Evolutionary conservation across 1,140 invertebrate species (phyloP), one percentile per base, ranked within the genome.

Genomic region (Bombus cullumanus): DNA sequence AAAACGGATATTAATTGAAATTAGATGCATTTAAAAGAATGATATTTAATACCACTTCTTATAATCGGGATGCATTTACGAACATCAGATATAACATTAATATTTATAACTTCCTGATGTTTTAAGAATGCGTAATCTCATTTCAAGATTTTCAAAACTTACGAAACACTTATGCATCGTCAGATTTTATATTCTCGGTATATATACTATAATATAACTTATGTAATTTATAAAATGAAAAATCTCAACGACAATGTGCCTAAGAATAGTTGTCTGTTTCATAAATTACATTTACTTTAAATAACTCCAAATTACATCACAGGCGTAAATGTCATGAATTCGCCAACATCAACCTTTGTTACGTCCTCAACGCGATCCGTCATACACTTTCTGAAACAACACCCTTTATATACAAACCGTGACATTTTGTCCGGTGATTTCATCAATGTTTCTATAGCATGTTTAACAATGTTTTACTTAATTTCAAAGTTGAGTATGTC

Each of bases 281-380:
- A 66, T 28, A 62, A 47, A 66, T 41, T 28, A 37, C 64, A n/a
- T 71, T 34, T 71, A 71, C 31, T 43, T 34, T 37, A 83, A 83
- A 83, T 76, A 76, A 53, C 73, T 76, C 34, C n/a, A 83, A 83
- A 83, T 83, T 83, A 83, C 81, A 47, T 83, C 72, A 84, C 12
- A 47, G 53, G 66, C 47, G 59, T 84, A 84, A 84, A 84, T 84
- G 82, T 84, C 82, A 84, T 31, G 82, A 84, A 84, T 84, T 84
- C 76, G 82, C 82, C 28, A 62, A 71, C 82, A 31, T 62, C 76
- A 84, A 84, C 75, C 82, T 84, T 84, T 84, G 75, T 84, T 79
- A 59, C 76, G 66, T 76, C 22, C 73, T 68, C 72, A 15, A 74
- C 25, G 66, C 64, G 76, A 84, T 68, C 53, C 75, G 66, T 83